phyloP scores from a whole-genome alignment of 2,797 vertebrate genomes.

The Distichodus sexfasciatus region DNA sequence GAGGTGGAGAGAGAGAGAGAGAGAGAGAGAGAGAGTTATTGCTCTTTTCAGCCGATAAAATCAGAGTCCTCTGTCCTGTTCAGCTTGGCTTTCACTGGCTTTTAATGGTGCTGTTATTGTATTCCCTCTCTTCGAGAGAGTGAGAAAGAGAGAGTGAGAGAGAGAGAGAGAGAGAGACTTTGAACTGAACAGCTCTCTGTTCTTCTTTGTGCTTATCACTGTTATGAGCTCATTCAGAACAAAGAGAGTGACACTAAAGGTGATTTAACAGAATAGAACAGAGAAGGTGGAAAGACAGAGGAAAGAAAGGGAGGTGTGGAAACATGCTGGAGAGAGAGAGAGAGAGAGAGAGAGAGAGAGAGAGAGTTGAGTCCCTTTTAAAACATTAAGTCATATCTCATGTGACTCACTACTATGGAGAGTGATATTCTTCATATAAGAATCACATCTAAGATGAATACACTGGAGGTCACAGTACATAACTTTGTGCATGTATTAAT shows the following conservation, averaged over 20 bases:
- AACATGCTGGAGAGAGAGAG: not conserved
- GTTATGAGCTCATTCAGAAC: not conserved
- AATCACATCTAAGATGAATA: not conserved
- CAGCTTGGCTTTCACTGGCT: constrained; percentile 1
- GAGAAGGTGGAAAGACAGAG: not conserved
- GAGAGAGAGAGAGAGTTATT: too few relatives aligned
- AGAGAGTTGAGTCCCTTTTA: not conserved
- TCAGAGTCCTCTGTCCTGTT: not conserved
- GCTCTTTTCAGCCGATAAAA: not conserved
- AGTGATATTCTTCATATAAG: not conserved
- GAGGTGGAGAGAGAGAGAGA: too few relatives aligned
- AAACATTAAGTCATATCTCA: not conserved
- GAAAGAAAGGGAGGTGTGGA: not conserved
- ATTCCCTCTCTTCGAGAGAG: constrained; percentile 4
- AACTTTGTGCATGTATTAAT: not conserved
- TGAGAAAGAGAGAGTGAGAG: not conserved
- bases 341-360: not conserved
- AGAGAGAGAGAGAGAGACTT: not conserved
- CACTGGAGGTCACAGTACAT: not conserved
- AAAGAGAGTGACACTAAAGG: not conserved
- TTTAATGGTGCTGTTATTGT: constrained; percentile 5
- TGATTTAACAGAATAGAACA: not conserved
- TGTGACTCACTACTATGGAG: not conserved
- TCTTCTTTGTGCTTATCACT: not conserved
- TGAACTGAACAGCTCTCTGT: not conserved